These are phyloP conservation scores for Pristiophorus japonicus DNA, from an alignment of 2,113 vertebrate species.

Conservation along the genomic window DNA sequence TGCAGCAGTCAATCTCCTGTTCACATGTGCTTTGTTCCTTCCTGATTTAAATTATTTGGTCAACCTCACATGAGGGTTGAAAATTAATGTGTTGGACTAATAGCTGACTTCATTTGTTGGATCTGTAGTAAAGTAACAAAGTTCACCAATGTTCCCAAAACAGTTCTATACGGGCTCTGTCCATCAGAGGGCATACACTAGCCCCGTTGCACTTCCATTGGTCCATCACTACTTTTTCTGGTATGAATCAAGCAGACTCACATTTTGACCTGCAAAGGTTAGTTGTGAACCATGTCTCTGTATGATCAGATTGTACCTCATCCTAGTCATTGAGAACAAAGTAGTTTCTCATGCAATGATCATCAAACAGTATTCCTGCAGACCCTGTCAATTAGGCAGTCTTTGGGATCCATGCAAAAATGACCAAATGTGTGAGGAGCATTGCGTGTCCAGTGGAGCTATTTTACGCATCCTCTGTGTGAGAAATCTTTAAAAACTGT, in stretches of 20 bases:
- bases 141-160: neutral
- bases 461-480: neutral
- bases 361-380: neutral
- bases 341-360: neutral
- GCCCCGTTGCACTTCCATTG: neutral
- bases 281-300: neutral
- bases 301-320: neutral
- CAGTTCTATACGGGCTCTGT: too few relatives aligned
- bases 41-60: neutral
- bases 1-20: neutral
- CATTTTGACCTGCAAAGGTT: too few relatives aligned
- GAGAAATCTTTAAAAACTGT: neutral
- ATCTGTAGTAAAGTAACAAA: neutral
- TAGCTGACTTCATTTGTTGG: neutral
- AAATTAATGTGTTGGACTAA: neutral
- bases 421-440: neutral
- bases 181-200: neutral
- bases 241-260: neutral
- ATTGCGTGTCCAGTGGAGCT: neutral
- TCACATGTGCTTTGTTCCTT: neutral
- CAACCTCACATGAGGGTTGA: neutral
- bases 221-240: neutral
- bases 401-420: neutral
- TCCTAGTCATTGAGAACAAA: neutral
- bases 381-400: neutral